Percentiles rank a stretch among this genome's conserved stretches.
Conservation (phyloP, 2,113 vertebrate genomes). For the Sciurus niger region DNA sequence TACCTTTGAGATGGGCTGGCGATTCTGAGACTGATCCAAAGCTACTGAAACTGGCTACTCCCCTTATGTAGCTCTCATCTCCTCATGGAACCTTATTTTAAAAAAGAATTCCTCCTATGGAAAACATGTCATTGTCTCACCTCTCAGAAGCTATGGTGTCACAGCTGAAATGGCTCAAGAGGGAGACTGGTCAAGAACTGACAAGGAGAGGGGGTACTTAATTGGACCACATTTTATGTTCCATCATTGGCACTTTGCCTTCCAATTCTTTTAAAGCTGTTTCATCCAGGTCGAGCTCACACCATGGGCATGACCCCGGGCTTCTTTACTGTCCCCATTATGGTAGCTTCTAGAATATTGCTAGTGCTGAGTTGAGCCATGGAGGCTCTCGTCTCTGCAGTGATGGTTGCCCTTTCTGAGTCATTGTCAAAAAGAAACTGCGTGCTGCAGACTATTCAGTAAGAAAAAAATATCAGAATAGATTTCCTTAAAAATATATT, state of each 20-base stretch:
- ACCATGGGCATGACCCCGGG: not conserved
- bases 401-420: not conserved
- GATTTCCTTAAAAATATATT: constrained; percentile 46
- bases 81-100: not conserved
- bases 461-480: constrained; percentile 5
- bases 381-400: not conserved
- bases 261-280: not conserved
- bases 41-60: not conserved
- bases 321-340: not conserved
- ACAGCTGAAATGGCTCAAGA: not conserved
- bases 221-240: not conserved
- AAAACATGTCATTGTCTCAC: constrained; percentile 17
- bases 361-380: not conserved
- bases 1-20: not conserved
- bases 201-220: not conserved
- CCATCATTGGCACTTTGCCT: not conserved
- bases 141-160: not conserved
- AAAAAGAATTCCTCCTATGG: not conserved
- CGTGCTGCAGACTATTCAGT: not conserved
- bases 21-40: constrained; percentile 51
- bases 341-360: not conserved
- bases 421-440: constrained; percentile 18
- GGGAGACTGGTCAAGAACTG: not conserved
- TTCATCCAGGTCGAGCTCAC: not conserved
- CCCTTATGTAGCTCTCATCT: not conserved